phyloP scores from a whole-genome alignment of 2,113 vertebrate genomes.

The Pelusios castaneus region DNA sequence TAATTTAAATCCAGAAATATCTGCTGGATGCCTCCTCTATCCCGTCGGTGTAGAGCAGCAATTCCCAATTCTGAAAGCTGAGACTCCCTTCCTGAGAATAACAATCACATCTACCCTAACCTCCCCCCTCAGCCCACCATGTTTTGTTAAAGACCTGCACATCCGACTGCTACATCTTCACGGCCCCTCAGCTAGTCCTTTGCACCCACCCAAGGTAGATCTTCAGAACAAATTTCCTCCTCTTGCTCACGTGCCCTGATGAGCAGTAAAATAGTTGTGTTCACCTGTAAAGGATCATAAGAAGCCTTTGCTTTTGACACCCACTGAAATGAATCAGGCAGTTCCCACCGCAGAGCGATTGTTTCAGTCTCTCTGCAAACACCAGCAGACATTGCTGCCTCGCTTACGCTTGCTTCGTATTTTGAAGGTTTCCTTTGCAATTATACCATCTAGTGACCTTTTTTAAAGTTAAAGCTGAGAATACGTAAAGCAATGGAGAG shows the following conservation, averaged over 20 bases:
- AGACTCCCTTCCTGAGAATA: not conserved
- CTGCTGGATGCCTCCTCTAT: not conserved
- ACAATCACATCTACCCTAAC: not conserved
- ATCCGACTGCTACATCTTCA: not conserved
- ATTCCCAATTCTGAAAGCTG: not conserved
- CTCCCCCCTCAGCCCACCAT: rapidly evolving
- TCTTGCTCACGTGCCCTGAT: not conserved
- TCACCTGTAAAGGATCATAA: not conserved
- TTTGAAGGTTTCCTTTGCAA: not conserved
- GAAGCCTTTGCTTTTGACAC: not conserved
- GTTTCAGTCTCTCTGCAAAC: not conserved
- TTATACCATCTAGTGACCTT: not conserved
- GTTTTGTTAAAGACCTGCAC: not conserved
- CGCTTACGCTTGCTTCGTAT: not conserved
- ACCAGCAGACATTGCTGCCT: not conserved
- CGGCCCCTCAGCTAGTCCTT: not conserved
- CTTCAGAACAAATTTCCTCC: not conserved
- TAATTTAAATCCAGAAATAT: not conserved
- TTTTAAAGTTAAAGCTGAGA: conserved; percentile 4
- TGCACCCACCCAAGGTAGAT: not conserved
- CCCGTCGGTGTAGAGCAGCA: not conserved
- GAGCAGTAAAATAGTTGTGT: not conserved
- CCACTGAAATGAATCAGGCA: not conserved
- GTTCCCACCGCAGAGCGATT: not conserved
- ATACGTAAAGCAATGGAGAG: not conserved